These are phyloP conservation scores for Scyliorhinus canicula DNA, from an alignment of 2,797 vertebrate species.

Conservation along the genomic window DNA sequence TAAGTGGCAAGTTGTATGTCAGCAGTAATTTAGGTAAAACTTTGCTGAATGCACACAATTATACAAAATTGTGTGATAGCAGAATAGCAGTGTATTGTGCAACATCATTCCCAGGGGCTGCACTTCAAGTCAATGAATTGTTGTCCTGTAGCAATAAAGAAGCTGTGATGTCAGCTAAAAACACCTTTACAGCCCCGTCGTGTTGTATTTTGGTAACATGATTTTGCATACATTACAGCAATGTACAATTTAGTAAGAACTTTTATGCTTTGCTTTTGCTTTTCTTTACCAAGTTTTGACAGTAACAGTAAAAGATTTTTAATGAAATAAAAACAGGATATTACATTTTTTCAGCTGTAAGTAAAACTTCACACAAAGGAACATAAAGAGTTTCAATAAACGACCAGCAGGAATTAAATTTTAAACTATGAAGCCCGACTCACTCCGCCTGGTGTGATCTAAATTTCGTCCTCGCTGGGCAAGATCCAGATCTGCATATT, in stretches of 20 bases:
- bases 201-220: not conserved
- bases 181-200: not conserved
- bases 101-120: not conserved
- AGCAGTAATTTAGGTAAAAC: not conserved
- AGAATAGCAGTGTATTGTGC: not conserved
- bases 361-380: no score
- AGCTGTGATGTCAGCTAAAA: constrained; percentile 21
- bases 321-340: not conserved
- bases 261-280: not conserved
- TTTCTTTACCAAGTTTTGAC: not conserved
- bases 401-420: no score
- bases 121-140: not conserved
- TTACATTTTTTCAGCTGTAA: not conserved
- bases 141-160: not conserved
- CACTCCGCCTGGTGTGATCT: no score
- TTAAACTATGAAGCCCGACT: no score
- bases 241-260: not conserved
- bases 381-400: no score
- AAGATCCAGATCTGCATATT: no score
- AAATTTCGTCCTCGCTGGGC: no score
- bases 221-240: not conserved
- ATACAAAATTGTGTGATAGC: not conserved
- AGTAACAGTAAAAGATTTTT: not conserved
- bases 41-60: not conserved
- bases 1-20: not conserved